These are phyloP conservation scores for Drosophila kohkoa DNA, from an alignment of 1,140 invertebrate species.

Conservation along the genomic window DNA sequence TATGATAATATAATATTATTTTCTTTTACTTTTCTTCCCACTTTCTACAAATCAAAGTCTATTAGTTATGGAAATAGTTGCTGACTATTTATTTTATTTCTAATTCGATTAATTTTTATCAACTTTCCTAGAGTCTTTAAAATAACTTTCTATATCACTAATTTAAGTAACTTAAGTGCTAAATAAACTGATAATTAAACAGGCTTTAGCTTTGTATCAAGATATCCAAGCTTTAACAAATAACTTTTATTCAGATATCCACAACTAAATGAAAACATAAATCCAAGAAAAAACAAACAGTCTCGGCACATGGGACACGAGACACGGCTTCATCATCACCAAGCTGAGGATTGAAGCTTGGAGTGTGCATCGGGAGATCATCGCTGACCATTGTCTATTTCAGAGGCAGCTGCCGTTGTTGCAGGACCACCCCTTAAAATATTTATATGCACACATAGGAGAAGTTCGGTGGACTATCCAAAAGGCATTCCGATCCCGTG, in stretches of 20 bases:
- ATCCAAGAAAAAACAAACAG: conserved; percentile 58
- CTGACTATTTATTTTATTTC: no score
- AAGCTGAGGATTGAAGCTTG: conserved; percentile 2
- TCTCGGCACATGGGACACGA: conserved; percentile 8
- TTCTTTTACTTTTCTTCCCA: no score
- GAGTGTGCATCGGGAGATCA: conserved; percentile 10
- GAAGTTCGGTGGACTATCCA: neutral
- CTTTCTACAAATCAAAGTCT: no score
- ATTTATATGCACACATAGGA: no score
- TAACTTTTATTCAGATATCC: neutral
- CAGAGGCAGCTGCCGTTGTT: conserved; percentile 38
- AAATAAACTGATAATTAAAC: neutral
- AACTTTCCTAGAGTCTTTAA: no score
- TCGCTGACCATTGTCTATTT: conserved; percentile 39
- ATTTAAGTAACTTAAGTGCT: no score
- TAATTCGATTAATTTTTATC: no score
- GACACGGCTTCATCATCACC: neutral
- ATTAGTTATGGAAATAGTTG: no score
- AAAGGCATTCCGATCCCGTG: neutral
- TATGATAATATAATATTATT: no score
- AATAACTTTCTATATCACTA: no score
- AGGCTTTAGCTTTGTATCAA: neutral
- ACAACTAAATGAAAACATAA: conserved; percentile 68
- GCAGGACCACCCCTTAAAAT: conserved; percentile 42
- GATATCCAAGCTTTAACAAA: neutral